phyloP scores from a whole-genome alignment of 2,113 vertebrate species.

The Chionomys nivalis region DNA sequence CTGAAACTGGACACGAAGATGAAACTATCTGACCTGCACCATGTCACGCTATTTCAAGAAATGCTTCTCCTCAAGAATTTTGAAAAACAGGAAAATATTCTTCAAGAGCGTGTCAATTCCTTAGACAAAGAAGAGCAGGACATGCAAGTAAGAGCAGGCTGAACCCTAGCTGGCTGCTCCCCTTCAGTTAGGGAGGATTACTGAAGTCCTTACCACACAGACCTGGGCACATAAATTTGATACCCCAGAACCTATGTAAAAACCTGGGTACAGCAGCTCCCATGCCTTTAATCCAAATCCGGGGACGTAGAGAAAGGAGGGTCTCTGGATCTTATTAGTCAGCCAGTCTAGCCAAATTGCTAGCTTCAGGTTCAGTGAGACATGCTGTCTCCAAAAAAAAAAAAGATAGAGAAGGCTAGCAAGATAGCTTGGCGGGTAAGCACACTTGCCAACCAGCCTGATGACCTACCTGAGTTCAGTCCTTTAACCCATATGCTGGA shows the following conservation, averaged over 20 bases:
- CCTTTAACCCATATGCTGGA: background rate
- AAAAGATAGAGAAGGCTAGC: background rate
- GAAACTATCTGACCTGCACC: conserved; percentile 90
- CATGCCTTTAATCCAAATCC: background rate
- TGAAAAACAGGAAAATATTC: conserved; percentile 88
- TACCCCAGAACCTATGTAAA: background rate
- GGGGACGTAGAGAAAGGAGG: too few species aligned
- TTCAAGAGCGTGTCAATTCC: conserved; percentile 87
- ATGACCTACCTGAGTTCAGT: background rate
- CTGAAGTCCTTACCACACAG: background rate
- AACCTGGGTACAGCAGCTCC: background rate
- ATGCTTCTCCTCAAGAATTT: conserved; percentile 91
- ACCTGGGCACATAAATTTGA: background rate
- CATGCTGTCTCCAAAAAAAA: background rate
- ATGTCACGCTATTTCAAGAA: conserved; percentile 92
- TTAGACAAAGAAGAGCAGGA: conserved; percentile 85
- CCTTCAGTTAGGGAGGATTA: background rate
- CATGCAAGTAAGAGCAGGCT: conserved; percentile 78
- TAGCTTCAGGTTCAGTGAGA: background rate
- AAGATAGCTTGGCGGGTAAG: background rate
- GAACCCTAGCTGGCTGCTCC: too few species aligned
- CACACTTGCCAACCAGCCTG: background rate
- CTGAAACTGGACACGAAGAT: conserved; percentile 88
- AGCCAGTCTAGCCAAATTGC: background rate
- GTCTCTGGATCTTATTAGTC: background rate